These are phyloP conservation scores for Thripadectes ignobilis DNA, from an alignment of 2,797 vertebrate genomes.

Conservation along the genomic window DNA sequence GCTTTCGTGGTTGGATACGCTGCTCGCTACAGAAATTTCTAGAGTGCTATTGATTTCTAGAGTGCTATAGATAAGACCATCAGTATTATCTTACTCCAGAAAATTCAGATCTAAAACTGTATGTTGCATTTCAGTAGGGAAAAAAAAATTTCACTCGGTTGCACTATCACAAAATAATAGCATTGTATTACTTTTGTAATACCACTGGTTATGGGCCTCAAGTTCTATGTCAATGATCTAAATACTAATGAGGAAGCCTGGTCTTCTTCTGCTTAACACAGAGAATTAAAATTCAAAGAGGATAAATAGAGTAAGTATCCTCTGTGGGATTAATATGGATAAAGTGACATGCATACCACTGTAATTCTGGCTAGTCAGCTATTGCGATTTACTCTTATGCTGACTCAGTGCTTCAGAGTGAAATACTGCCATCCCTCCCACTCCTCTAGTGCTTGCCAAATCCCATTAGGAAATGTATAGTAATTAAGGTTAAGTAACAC, in stretches of 20 bases:
- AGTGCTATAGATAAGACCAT: neutral
- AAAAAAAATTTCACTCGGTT: neutral
- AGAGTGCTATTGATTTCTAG: neutral
- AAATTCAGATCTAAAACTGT: neutral
- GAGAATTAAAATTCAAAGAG: neutral
- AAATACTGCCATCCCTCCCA: slow-evolving; percentile 1
- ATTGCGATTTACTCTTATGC: neutral
- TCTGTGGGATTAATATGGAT: neutral
- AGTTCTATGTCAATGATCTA: neutral
- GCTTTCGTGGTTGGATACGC: neutral
- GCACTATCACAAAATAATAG: neutral
- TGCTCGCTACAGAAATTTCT: neutral
- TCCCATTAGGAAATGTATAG: slow-evolving; percentile 7
- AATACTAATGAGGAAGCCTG: neutral
- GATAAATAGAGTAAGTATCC: neutral
- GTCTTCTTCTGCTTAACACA: neutral
- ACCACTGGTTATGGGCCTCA: neutral
- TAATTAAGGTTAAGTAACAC: slow-evolving; percentile 4
- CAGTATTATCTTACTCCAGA: neutral
- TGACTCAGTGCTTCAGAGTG: slow-evolving; percentile 11
- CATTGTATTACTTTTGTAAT: neutral
- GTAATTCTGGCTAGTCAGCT: slow-evolving; percentile 10
- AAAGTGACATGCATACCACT: neutral
- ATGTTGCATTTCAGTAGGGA: neutral
- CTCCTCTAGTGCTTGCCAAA: neutral